Evolutionary conservation across 2,113 vertebrate genomes (phyloP).

Genomic region (Oreamnos americanus): DNA sequence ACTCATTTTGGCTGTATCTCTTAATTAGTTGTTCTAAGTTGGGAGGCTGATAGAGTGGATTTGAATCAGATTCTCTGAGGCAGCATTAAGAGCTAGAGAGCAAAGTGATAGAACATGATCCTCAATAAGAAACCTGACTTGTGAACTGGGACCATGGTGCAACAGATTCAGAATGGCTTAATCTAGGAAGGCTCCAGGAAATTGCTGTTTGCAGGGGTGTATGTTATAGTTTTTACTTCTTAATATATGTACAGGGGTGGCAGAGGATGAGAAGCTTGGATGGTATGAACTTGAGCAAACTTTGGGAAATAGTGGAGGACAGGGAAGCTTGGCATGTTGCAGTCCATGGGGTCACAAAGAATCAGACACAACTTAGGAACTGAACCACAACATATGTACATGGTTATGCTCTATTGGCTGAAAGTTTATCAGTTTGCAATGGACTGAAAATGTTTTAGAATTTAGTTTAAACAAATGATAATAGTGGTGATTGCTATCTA

Average conservation of each 20-base stretch:
- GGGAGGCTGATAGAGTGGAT: background rate
- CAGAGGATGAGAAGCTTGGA: background rate
- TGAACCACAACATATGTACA: background rate
- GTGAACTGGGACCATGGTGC: background rate
- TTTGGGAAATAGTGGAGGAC: background rate
- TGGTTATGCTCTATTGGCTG: background rate
- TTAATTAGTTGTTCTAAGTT: background rate
- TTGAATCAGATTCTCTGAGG: background rate
- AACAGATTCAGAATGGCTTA: background rate
- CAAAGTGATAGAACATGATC: background rate
- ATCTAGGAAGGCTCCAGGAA: background rate
- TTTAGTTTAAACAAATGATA: background rate
- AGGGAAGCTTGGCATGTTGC: background rate
- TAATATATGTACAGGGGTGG: background rate
- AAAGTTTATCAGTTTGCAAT: background rate
- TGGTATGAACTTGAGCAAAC: background rate
- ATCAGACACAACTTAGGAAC: background rate
- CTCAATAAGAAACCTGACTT: background rate
- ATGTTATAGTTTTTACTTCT: background rate
- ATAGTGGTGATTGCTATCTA: background rate
- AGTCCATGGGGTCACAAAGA: background rate
- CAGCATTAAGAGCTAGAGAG: background rate
- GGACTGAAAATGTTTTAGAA: background rate
- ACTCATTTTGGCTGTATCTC: background rate
- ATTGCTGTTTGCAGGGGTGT: background rate